Base-by-base conservation (phyloP, 2,113 vertebrate species). In the Holacanthus passer region DNA sequence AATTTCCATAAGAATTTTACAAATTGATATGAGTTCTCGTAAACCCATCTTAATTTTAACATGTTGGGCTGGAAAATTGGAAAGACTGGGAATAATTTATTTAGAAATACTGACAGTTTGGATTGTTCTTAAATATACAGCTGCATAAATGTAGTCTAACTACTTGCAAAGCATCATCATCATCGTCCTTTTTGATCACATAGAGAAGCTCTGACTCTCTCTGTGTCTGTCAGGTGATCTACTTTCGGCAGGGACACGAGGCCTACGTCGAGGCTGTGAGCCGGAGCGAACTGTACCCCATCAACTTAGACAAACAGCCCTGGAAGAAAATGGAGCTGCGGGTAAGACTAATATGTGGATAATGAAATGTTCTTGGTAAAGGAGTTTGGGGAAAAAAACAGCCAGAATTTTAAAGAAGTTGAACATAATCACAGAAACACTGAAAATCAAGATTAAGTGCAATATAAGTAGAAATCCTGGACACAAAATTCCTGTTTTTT, bases 171-270 rank as follows among this genome's bases (percentile, higher is more conserved):
- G 27, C 4, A 19, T 22, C 79, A 27, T 32, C 7, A 32, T 63
- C 14, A 22, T 53, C 22, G 5, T 59, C 5, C 43, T 9, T 37
- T 60, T 19, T 56, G 7, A 29, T 75, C 43, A 27, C 60, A 32
- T 12, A 37, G 17, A 43, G 17, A 55, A n/a, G 58, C 39, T 63
- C 31, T 29, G 45, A 53, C 9, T 22, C 6, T 10, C 19, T 86
- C 3, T 73, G 1, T 41, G 1, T 62, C 27, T 20, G 0, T 91
- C 89, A 98, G 98, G 97, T 99, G 29, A 97, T 99, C 75, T 99
- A 99, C 94, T 99, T 99, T 80, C 94, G 97, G 20, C 98, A 99
- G 94, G 98, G 98, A 53, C 97, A 99, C 0, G 98, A 99, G 90
- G 97, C 98, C 60, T 99, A 99, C 20, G 94, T 98, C 71, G 98